Conservation (phyloP, 2,113 vertebrate genomes). For the Ammodytes dubius region DNA sequence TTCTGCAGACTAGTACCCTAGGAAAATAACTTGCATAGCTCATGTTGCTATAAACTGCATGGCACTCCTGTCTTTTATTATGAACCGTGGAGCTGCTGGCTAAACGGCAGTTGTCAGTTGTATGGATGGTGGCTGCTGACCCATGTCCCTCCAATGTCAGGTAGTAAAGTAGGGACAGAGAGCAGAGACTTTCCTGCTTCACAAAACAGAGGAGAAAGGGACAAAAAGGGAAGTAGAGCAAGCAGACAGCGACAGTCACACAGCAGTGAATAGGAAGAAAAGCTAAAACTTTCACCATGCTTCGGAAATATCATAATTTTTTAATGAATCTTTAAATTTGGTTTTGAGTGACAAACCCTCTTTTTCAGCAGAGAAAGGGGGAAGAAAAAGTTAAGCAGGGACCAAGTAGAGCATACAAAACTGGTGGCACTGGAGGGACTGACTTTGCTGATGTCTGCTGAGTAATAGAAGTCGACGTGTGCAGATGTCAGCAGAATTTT, state of each 20-base stretch:
- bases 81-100: conserved; percentile 10
- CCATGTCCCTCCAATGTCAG: conserved; percentile 33
- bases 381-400: conserved; percentile 7
- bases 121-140: conserved; percentile 45
- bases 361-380: neutral
- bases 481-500: conserved; percentile 74
- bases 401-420: conserved; percentile 20
- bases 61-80: conserved; percentile 1
- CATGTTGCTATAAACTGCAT: conserved; percentile 1
- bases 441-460: conserved; percentile 67
- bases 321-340: neutral
- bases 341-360: too few relatives aligned
- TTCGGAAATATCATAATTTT: neutral
- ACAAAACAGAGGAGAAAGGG: neutral
- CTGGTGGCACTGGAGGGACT: conserved; percentile 40
- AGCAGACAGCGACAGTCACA: neutral
- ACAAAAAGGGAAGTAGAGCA: neutral
- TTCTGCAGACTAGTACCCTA: neutral
- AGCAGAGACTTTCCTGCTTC: neutral
- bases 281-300: neutral
- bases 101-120: conserved; percentile 29
- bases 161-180: neutral
- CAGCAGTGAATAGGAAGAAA: neutral
- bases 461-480: conserved; percentile 68
- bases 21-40: neutral